Evolutionary conservation across 2,797 vertebrate species (phyloP).

Genomic region (Sternarchorhynchus goeldii): DNA sequence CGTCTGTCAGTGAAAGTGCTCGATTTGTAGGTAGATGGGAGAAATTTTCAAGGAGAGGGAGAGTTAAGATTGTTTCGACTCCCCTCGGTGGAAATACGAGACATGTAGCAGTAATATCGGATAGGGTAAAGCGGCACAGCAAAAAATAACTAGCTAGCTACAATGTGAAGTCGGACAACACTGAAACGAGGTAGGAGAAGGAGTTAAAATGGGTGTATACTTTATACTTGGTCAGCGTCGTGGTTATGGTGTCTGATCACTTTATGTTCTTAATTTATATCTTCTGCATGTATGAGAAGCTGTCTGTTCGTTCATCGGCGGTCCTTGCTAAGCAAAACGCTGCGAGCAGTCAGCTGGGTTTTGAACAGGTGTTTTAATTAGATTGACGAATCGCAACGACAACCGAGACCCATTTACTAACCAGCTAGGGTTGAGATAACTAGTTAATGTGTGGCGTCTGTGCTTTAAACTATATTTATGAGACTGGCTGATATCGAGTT

Average conservation of each 20-base stretch:
- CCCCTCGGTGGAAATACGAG: conserved; percentile 34
- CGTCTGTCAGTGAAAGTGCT: conserved; percentile 58
- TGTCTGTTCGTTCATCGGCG: not conserved
- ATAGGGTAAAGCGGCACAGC: not conserved
- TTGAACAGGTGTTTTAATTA: conserved; percentile 45
- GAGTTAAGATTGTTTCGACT: conserved; percentile 40
- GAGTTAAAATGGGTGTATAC: not conserved
- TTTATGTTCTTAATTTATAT: not conserved
- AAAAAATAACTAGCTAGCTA: not conserved
- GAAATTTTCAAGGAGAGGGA: conserved; percentile 33
- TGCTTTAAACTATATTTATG: too few species aligned
- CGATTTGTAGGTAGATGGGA: conserved; percentile 30
- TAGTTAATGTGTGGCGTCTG: too few species aligned
- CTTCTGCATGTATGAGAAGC: too few species aligned
- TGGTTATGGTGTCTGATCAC: not conserved
- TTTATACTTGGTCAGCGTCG: not conserved
- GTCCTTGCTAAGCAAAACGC: too few species aligned
- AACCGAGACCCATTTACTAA: too few species aligned
- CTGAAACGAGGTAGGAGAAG: not conserved
- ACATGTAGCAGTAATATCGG: not conserved
- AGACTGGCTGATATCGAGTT: too few species aligned
- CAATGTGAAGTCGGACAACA: not conserved
- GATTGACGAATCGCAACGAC: too few species aligned
- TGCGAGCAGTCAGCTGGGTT: too few species aligned
- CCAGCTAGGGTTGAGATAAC: too few species aligned